A percentile compares a stretch with the other conserved stretches of the same genome.
These are phyloP conservation scores for Buphagus erythrorhynchus DNA, from an alignment of 2,797 vertebrate species.

Conservation along the genomic window DNA sequence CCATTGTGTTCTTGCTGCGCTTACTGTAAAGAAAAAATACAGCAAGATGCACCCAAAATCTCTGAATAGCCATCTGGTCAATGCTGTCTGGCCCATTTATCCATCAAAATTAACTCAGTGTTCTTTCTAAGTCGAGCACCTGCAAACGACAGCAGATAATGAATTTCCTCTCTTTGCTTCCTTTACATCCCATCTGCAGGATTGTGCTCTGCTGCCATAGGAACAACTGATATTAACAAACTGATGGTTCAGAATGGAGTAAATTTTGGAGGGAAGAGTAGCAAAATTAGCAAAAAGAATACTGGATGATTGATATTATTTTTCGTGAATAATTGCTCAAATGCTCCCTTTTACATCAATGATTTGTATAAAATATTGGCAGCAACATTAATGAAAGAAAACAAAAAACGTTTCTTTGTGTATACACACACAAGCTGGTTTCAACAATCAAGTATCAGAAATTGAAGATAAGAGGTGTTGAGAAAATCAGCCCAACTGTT, in stretches of 20 bases:
- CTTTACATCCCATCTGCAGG: background rate
- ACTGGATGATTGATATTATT: background rate
- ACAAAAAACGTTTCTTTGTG: background rate
- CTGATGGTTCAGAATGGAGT: background rate
- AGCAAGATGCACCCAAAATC: background rate
- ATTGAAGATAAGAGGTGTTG: background rate
- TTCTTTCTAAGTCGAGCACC: slow-evolving; percentile 7
- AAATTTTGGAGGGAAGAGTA: background rate
- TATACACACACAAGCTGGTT: background rate
- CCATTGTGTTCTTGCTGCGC: background rate
- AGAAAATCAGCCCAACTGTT: background rate
- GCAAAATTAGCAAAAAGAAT: background rate
- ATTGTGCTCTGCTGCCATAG: background rate
- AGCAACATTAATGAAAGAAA: background rate
- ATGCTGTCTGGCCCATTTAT: background rate
- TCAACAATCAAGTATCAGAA: background rate
- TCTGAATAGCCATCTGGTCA: slow-evolving; percentile 14
- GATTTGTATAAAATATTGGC: background rate
- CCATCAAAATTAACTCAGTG: background rate
- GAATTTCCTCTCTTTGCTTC: background rate
- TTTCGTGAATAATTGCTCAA: background rate
- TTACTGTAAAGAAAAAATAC: background rate
- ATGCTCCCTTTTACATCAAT: background rate
- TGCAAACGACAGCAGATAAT: background rate
- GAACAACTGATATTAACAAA: background rate